A percentile compares a stretch with the other conserved stretches of the same genome.
phyloP scores from a whole-genome alignment of 2,797 vertebrate species.

The Enteromius viviparus region DNA sequence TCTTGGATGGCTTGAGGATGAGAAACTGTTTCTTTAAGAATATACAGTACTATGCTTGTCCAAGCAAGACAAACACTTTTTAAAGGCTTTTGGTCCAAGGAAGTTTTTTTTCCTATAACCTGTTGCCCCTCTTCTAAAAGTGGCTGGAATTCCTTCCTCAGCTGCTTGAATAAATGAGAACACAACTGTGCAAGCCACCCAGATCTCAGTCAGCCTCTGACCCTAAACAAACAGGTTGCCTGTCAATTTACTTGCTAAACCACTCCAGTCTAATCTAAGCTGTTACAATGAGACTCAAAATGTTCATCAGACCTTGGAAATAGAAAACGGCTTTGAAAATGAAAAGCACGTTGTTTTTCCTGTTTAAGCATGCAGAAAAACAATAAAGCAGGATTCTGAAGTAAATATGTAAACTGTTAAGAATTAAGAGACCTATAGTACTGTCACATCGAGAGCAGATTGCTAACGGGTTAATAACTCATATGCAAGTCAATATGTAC shows the following conservation, averaged over 20 bases:
- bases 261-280: background rate
- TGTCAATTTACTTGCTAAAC: slow-evolving; percentile 22
- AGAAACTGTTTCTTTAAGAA: background rate
- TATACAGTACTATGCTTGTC: background rate
- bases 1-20: background rate
- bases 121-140: slow-evolving; percentile 24
- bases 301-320: slow-evolving; percentile 13
- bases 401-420: background rate
- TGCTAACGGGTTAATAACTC: background rate
- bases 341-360: background rate
- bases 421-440: background rate
- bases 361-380: slow-evolving; percentile 7
- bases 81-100: background rate
- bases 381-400: background rate
- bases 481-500: background rate
- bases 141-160: slow-evolving; percentile 1
- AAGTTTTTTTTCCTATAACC: background rate
- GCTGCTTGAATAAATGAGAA: slow-evolving; percentile 35
- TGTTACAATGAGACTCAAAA: slow-evolving; percentile 20
- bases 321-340: background rate
- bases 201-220: slow-evolving; percentile 39
- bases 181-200: slow-evolving; percentile 41
- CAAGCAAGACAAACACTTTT: background rate
- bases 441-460: background rate
- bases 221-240: slow-evolving; percentile 24